Evolutionary conservation across 2,888 invertebrate genomes (phyloP), one percentile per base, ranked within the genome.

Genomic region (Meteorus cinctellus): DNA sequence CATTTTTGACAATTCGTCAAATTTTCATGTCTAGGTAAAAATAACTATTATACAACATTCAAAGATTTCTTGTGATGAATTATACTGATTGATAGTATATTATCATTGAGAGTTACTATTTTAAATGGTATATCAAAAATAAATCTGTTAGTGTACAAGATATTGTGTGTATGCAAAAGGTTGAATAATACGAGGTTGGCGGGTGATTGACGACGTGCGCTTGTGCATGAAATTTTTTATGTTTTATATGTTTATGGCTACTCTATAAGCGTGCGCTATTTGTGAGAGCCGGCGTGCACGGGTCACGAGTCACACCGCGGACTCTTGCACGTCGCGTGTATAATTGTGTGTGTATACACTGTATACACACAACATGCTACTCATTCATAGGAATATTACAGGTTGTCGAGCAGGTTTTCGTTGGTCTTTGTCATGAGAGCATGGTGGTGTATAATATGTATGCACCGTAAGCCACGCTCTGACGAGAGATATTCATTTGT

Each of bases 331-430:
- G 48, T 48, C n/a, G 4, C 16, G 5, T 48, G n/a, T 48, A 48
- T 48, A 14, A 48, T 48, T 16, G n/a, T 19, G 19, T 55, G 55
- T 55, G 55, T 24, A 10, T 8, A 10, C n/a, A 24, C 16, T 31
- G n/a, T n/a, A 16, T 29, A 29, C n/a, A n/a, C 5, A 70, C 59
- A 55, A 59, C 34, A n/a, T 34, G 75, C 59, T 59, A 85, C 86
- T 86, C 86, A 86, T 86, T 86, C 86, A 86, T 86, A 86, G 86
- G 86, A 86, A 86, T 86, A 86, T 86, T 84, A 86, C 86, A 86
- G 85, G 86, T 86, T 86, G 86, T 86, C 86, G 86, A 85, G 86
- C 86, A 86, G 85, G 86, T 86, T 86, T 63, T 86, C 83, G 84
- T 84, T 84, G 84, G 84, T 83, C 85, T 86, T 86, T 86, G 86